phyloP scores from a whole-genome alignment of 2,113 vertebrate genomes.

The Paedocypris sp. region DNA sequence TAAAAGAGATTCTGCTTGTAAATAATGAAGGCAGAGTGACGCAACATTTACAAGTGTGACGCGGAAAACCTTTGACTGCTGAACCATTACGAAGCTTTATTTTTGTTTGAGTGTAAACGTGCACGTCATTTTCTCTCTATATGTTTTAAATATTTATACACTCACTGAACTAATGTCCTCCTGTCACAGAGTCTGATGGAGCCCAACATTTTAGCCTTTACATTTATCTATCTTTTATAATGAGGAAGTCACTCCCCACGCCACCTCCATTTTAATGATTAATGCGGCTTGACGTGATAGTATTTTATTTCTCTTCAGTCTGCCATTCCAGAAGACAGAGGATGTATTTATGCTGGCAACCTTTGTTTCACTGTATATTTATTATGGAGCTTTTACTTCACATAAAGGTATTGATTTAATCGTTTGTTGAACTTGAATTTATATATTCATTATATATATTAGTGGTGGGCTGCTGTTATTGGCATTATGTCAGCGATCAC shows the following conservation, averaged over 20 bases:
- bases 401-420: background rate
- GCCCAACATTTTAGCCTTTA: conserved; percentile 40
- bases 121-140: too few species aligned
- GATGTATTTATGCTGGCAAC: background rate
- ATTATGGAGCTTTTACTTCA: background rate
- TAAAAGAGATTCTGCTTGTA: conserved; percentile 24
- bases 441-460: too few species aligned
- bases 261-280: conserved; percentile 48
- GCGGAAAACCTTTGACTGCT: too few species aligned
- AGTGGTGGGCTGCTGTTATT: too few species aligned
- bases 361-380: background rate
- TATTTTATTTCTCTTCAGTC: conserved; percentile 26
- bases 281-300: conserved; percentile 46
- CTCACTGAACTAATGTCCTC: background rate
- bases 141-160: background rate
- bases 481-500: too few species aligned
- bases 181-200: conserved; percentile 24
- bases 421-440: too few species aligned
- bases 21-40: conserved; percentile 33
- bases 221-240: conserved; percentile 55
- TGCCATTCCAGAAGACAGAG: background rate
- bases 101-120: too few species aligned
- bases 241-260: conserved; percentile 30
- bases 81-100: too few species aligned
- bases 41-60: background rate